Evolutionary conservation across 2,888 invertebrate genomes (phyloP).

Genomic region (Xanthorhoe spadicearia): DNA sequence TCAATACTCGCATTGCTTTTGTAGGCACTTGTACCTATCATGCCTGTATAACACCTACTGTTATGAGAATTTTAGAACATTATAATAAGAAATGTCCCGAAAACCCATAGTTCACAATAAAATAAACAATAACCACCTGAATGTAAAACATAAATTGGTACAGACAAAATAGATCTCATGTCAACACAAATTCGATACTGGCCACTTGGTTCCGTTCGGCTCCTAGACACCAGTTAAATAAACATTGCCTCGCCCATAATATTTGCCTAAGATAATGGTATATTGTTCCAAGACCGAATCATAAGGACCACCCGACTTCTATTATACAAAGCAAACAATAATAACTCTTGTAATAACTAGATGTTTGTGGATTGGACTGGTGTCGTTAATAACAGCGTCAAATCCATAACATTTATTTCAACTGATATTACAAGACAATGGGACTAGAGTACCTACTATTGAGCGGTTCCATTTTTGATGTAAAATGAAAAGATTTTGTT

Average conservation of each 20-base stretch:
- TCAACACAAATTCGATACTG: constrained; percentile 37
- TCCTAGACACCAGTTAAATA: constrained; percentile 41
- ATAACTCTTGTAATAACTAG: constrained; percentile 55
- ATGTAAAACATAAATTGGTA: constrained; percentile 33
- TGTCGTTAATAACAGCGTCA: constrained; percentile 67
- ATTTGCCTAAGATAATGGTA: constrained; percentile 38
- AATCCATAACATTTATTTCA: constrained; percentile 64
- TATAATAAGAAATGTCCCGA: background rate
- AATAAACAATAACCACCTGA: constrained; percentile 27
- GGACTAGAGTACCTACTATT: constrained; percentile 35
- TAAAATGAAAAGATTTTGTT: too few relatives aligned
- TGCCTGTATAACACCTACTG: too few relatives aligned
- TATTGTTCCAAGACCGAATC: constrained; percentile 37
- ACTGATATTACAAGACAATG: constrained; percentile 51
- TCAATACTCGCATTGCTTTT: too few relatives aligned
- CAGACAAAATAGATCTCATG: constrained; percentile 33
- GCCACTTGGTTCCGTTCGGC: constrained; percentile 32
- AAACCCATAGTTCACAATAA: constrained; percentile 20
- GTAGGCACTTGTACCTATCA: too few relatives aligned
- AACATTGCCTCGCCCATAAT: constrained; percentile 36
- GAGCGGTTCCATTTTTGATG: constrained; percentile 49
- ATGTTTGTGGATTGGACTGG: constrained; percentile 49
- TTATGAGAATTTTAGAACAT: too few relatives aligned
- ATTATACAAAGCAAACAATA: constrained; percentile 46
- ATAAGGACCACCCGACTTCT: constrained; percentile 48